Evolutionary conservation across 2,797 vertebrate genomes (phyloP).

Genomic region (Sebastes steindachneri): DNA sequence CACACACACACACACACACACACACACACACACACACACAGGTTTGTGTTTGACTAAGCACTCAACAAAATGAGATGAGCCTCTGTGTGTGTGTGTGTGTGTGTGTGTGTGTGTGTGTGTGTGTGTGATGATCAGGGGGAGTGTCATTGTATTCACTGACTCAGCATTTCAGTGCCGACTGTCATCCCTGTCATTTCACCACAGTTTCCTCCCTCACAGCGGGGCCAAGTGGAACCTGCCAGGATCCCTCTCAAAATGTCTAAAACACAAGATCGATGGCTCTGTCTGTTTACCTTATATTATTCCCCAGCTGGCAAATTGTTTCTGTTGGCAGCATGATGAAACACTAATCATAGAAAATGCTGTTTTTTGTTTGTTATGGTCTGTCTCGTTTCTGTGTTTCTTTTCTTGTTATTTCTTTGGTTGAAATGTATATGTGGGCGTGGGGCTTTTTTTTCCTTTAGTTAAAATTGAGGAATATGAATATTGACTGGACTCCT

Average conservation of each 20-base stretch:
- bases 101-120: constrained; percentile 1
- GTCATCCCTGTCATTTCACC: constrained; percentile 47
- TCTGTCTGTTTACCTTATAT: constrained; percentile 40
- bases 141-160: constrained; percentile 60
- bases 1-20: background rate
- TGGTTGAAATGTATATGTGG: background rate
- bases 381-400: too few species aligned
- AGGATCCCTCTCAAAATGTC: constrained; percentile 33
- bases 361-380: constrained; percentile 6
- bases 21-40: background rate
- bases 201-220: constrained; percentile 23
- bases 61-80: constrained; percentile 73
- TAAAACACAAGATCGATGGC: constrained; percentile 40
- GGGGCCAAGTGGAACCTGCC: constrained; percentile 39
- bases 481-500: constrained; percentile 22
- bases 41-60: constrained; percentile 59
- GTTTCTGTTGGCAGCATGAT: constrained; percentile 32
- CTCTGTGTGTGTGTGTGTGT: background rate
- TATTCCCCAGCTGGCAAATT: constrained; percentile 38
- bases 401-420: background rate
- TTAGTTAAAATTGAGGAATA: background rate
- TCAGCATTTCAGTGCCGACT: constrained; percentile 56
- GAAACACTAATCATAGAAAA: constrained; percentile 24
- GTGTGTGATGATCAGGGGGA: constrained; percentile 28
- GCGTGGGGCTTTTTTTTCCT: background rate